Base-by-base conservation (phyloP, 2,113 vertebrate genomes). In the Eolophus roseicapilla region DNA sequence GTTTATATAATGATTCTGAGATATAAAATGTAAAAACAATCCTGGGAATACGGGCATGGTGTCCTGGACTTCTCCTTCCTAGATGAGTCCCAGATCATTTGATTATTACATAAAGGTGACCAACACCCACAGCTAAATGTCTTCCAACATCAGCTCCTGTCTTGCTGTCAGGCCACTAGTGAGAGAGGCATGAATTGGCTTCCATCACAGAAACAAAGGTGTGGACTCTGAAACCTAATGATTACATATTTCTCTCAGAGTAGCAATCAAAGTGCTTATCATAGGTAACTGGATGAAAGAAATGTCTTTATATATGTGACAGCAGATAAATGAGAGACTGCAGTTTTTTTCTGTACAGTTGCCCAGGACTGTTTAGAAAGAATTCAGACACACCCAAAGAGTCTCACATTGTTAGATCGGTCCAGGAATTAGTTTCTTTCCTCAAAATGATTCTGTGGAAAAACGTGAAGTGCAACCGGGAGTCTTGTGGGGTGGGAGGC, bases 301-400 rank as follows among this genome's bases (percentile, higher is more conserved):
- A 95, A 35, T 53, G 44, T 46, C 94, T 90, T 49, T 85, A 68
- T 82, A 91, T 82, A 92, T 92, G 91, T 91, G 87, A 92, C 87
- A 95, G 81, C 57, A 93, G 93, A 81, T 59, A 35, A 59, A 35
- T 80, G 94, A 94, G 49, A 95, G 55, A 86, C 37, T 83, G 35
- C 4, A 3, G 3, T 70, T 53, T 67, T 62, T 59, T 77, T 49
- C 57, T 27, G 46, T 89, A 75, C n/a, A 76, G 74, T 76, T 91
- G 83, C 94, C 74, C 70, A 59, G 63, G 80, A 92, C 62, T 57
- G 65, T 86, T 92, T 73, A 87, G 74, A 91, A 95, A 82, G 44
- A 95, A 94, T 95, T 84, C 47, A 82, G 94, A 76, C 94, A 95
- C 93, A 69, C 95, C 95, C 94, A 41, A 41, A 82, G 74, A 89